phyloP scores from a whole-genome alignment of 2,797 vertebrate species.

The Hozukius guyotensis region DNA sequence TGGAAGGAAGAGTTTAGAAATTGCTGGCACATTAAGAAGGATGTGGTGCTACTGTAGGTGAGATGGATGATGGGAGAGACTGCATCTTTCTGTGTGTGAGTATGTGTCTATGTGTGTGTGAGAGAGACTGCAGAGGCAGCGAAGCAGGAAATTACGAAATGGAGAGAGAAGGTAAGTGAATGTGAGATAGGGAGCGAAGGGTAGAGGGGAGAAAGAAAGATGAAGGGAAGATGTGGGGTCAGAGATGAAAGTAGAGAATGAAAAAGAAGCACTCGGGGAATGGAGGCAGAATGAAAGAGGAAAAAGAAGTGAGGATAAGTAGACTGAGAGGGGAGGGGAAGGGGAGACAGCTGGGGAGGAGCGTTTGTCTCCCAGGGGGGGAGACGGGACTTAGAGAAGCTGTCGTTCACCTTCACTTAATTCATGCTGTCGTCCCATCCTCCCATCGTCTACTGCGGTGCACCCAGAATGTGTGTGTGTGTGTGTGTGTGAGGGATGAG shows the following conservation, averaged over 20 bases:
- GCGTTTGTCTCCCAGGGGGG: constrained; percentile 58
- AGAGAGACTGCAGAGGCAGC: constrained; percentile 72
- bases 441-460: constrained; percentile 50
- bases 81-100: constrained; percentile 45
- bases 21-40: constrained; percentile 66
- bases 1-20: constrained; percentile 56
- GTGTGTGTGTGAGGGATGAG: constrained; percentile 12
- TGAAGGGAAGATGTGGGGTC: constrained; percentile 54
- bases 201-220: constrained; percentile 32
- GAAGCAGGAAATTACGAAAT: constrained; percentile 84
- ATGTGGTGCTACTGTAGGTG: constrained; percentile 49
- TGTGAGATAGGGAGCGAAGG: constrained; percentile 55
- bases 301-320: constrained; percentile 56
- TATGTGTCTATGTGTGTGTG: constrained; percentile 33
- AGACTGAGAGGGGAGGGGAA: constrained; percentile 51
- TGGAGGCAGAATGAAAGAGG: constrained; percentile 50
- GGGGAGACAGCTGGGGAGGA: constrained; percentile 59
- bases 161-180: constrained; percentile 73
- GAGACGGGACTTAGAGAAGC: constrained; percentile 79
- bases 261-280: constrained; percentile 56
- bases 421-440: constrained; percentile 75
- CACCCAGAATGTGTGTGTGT: constrained; percentile 44
- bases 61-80: constrained; percentile 52
- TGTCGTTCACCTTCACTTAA: constrained; percentile 87
- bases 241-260: constrained; percentile 55